Percentiles rank a stretch among this genome's conserved stretches.
Evolutionary conservation across 2,888 invertebrate genomes (phyloP).

Genomic region (Cotesia congregata): DNA sequence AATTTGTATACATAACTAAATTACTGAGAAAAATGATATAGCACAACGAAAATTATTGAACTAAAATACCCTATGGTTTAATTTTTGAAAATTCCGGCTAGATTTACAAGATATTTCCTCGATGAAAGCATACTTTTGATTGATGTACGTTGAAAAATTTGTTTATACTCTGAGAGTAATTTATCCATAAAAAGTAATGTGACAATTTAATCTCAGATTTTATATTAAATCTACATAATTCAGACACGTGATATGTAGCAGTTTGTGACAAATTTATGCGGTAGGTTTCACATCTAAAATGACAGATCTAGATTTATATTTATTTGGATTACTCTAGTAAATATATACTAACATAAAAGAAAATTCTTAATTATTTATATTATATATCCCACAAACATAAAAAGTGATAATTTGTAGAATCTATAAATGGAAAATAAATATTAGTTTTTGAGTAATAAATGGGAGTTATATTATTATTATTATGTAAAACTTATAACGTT

Average conservation of each 20-base stretch:
- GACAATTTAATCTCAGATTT: neutral
- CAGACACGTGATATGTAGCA: neutral
- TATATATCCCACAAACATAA: too few species aligned
- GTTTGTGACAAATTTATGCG: neutral
- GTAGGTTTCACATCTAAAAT: neutral
- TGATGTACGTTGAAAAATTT: too few species aligned
- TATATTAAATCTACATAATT: neutral
- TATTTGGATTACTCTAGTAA: neutral
- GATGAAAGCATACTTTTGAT: too few species aligned
- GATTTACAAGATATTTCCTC: too few species aligned
- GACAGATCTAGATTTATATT: neutral
- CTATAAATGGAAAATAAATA: neutral
- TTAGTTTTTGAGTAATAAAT: neutral
- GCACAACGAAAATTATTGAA: too few species aligned
- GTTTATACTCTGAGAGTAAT: too few species aligned
- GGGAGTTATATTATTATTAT: neutral
- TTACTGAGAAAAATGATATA: too few species aligned
- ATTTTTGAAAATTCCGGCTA: too few species aligned
- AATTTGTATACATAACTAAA: too few species aligned
- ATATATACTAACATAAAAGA: neutral
- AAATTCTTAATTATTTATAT: too few species aligned
- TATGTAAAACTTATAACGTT: neutral
- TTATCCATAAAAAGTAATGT: neutral
- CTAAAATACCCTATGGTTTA: too few species aligned
- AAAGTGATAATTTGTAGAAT: neutral